These are phyloP conservation scores for Melanotaenia parkinsoni DNA, from an alignment of 2,797 vertebrate genomes.

Conservation along the genomic window DNA sequence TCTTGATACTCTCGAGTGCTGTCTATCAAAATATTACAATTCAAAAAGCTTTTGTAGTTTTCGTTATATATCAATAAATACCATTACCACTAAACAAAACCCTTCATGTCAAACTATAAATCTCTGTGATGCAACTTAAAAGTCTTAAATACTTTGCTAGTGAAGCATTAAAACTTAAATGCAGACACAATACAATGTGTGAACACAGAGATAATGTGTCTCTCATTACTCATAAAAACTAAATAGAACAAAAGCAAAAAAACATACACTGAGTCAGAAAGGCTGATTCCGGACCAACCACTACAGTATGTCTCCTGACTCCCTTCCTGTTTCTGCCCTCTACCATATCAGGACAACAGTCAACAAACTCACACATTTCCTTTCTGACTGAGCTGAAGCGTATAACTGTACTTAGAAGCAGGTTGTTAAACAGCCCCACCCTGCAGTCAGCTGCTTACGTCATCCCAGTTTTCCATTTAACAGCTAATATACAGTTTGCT, in stretches of 20 bases:
- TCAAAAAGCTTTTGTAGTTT: neutral
- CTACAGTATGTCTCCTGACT: constrained; percentile 39
- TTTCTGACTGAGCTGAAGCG: constrained; percentile 33
- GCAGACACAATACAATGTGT: constrained; percentile 29
- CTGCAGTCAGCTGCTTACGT: constrained; percentile 60
- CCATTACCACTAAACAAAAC: neutral
- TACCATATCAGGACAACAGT: constrained; percentile 84
- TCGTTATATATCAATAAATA: neutral
- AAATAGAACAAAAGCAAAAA: constrained; percentile 31
- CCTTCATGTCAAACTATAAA: neutral
- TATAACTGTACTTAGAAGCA: constrained; percentile 34
- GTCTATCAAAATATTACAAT: neutral
- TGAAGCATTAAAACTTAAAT: constrained; percentile 29
- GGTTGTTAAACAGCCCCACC: constrained; percentile 56
- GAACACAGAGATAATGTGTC: constrained; percentile 51
- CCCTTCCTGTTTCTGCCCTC: constrained; percentile 71
- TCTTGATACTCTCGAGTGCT: neutral
- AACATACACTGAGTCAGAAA: constrained; percentile 53
- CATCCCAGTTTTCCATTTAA: constrained; percentile 63
- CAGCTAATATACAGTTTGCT: constrained; percentile 45
- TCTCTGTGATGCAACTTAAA: constrained; percentile 7
- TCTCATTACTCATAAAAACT: constrained; percentile 37
- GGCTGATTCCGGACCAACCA: constrained; percentile 43
- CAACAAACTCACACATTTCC: constrained; percentile 64
- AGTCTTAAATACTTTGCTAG: constrained; percentile 6